A percentile compares a stretch with the other conserved stretches of the same genome.
Evolutionary conservation across 1,140 invertebrate species (phyloP).

Genomic region (Frieseomelitta varia): DNA sequence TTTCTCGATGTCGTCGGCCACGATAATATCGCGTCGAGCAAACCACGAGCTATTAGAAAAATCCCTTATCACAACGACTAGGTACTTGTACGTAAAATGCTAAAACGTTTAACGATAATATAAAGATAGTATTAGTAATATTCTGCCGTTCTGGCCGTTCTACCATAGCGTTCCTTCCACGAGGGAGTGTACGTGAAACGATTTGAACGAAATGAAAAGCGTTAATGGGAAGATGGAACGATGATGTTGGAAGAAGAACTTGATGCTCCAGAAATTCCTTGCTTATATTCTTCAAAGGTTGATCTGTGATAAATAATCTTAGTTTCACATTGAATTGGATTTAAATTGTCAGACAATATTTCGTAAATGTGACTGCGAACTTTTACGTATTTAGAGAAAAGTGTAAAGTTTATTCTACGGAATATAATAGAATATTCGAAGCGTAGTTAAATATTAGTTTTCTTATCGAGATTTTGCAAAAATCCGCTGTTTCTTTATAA

Average conservation of each 20-base stretch:
- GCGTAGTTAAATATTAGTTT: not conserved
- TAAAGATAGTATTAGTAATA: conserved; percentile 3
- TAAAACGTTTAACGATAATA: conserved; percentile 30
- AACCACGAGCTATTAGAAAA: conserved; percentile 41
- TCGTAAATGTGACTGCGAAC: too few relatives aligned
- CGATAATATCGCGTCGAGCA: not conserved
- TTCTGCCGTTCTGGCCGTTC: not conserved
- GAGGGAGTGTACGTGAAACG: too few relatives aligned
- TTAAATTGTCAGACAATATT: too few relatives aligned
- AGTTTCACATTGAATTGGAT: too few relatives aligned
- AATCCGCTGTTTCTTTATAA: too few relatives aligned
- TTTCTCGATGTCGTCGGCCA: not conserved
- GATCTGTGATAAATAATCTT: too few relatives aligned
- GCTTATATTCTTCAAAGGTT: too few relatives aligned
- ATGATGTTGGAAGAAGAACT: not conserved
- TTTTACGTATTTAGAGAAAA: too few relatives aligned
- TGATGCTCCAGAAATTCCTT: not conserved
- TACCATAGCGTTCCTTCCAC: not conserved
- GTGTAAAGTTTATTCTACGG: too few relatives aligned
- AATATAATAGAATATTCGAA: too few relatives aligned
- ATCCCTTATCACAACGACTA: conserved; percentile 54
- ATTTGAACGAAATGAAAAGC: not conserved
- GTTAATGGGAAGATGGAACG: not conserved
- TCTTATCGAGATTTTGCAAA: too few relatives aligned
- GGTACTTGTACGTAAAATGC: conserved; percentile 54